Base-by-base conservation (phyloP, 1,140 invertebrate species). In the Bombus waltoni region DNA sequence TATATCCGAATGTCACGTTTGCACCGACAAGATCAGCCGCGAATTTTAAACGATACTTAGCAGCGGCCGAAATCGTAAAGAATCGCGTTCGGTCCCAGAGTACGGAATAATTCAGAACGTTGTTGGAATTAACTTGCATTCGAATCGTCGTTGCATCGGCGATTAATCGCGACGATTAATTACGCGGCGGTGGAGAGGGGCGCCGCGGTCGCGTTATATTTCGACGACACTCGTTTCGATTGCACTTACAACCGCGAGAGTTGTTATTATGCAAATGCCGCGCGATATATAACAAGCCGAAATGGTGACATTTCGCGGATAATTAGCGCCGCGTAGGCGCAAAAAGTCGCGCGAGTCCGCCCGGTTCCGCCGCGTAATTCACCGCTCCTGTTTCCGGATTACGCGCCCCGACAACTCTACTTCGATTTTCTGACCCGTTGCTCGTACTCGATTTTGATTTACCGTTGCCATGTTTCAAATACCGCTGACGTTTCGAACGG, bases 191-290 rank as follows among this genome's bases (percentile, higher is more conserved):
- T 9, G 42, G 3, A 18, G 28, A n/a, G 66, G 11, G 22, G 11
- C 32, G 1, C 3, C 4, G 53, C 1, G 11, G 32, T 35, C 65
- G 76, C 53, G 42, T 80, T 80, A 72, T 80, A 72, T 85, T 80
- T 85, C 83, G 76, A 47, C 44, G 77, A 44, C 32, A 65, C 77
- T 85, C 83, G 83, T 85, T 85, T 85, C 83, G 77, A 85, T 85
- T 38, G 76, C 66, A 80, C 76, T 80, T 83, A 83, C 74, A 18
- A n/a, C 57, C 40, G 25, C 66, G 83, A 59, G 65, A 38, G 44
- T 80, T 70, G 83, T 85, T 85, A 79, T 85, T 85, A 85, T 85
- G 83, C 68, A 80, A 85, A 85, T 79, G 76, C 10, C 3, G 1
- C 35, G 40, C 83, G 76, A 79, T 72, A 59, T 68, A 68, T 70